Evolutionary conservation across 2,113 vertebrate genomes (phyloP), one percentile per base, ranked within the genome.

Genomic region (Poeciliopsis occidentalis): DNA sequence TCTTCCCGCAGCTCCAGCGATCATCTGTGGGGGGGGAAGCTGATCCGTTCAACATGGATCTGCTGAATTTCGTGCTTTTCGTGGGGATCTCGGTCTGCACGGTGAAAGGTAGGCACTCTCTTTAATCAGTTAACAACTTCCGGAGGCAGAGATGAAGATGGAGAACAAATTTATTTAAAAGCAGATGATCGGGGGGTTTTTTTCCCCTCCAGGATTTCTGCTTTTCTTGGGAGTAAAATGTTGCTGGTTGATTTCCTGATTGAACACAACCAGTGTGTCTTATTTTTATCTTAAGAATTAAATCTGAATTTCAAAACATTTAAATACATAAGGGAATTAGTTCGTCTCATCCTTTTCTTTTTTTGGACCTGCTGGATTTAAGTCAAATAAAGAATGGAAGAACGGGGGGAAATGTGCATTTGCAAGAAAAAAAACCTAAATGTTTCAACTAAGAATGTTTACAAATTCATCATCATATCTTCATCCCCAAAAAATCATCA

Each of bases 81-180:
- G 34, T 84, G 6, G 82, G 81, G 2, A 66, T 83, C 51, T 0
- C 68, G 34, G 60, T 71, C 27, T 71, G 54, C 74, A 70, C 78
- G 11, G 24, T 92, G 19, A 65, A 73, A 86, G 90, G 91, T 92
- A 85, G 41, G 88, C 12, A 15, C n/a, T 39, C 24, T 32, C 1
- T 26, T 68, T 24, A 67, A 34, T 64, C 31, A 29, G 26, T 15
- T 51, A 73, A 64, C 39, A 80, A 67, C n/a, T 64, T n/a, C 2
- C 12, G 17, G 29, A 63, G 17, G 39, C 39, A 11, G 26, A 4
- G 3, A 62, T 10, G 39, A 61, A 29, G 61, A 73, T 51, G 39
- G 26, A 27, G 60, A 27, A 26, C 1, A 7, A 15, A 3, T 19
- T 29, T 1, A 11, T 29, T 3, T 4, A 30, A 22, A 30, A 4